Percentiles rank a stretch among this genome's conserved stretches.
Conservation (phyloP, 23 tunicate genomes). For the Trididemnum nubilum region DNA sequence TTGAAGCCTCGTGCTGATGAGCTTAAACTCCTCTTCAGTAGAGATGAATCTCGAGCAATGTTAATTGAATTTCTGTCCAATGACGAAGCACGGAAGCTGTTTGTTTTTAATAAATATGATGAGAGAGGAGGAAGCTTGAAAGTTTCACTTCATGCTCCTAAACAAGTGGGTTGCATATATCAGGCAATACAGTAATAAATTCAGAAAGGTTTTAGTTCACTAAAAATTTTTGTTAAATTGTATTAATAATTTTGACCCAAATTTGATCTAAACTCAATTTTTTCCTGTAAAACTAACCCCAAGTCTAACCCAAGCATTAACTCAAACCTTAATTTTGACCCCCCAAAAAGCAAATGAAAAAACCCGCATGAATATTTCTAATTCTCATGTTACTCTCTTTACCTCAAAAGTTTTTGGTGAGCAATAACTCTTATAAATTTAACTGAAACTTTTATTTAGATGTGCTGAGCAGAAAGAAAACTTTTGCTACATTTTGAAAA, state of each 20-base stretch:
- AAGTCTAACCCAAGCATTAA: no score
- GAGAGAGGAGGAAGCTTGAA: conserved; percentile 52
- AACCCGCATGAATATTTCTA: no score
- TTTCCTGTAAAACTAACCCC: no score
- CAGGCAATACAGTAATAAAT: background rate
- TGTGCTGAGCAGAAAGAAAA: no score
- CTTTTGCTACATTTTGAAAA: no score
- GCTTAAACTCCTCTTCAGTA: conserved; percentile 42
- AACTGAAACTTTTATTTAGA: no score
- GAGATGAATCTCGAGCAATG: conserved; percentile 83
- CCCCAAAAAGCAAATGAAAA: no score
- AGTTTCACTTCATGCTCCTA: conserved; percentile 56
- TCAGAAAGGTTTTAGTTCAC: background rate
- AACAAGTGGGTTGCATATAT: conserved; percentile 22
- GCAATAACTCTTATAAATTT: no score
- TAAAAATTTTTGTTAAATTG: background rate
- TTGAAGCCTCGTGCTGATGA: conserved; percentile 85
- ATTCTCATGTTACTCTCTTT: no score
- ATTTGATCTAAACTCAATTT: no score
- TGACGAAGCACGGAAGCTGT: conserved; percentile 69
- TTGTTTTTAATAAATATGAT: conserved; percentile 46
- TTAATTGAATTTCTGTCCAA: conserved; percentile 86
- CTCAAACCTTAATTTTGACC: no score
- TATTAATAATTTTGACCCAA: background rate
- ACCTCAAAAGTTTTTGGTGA: no score